These are phyloP conservation scores for Aphelocoma californica DNA, from an alignment of 2,797 vertebrate species.

Conservation along the genomic window DNA sequence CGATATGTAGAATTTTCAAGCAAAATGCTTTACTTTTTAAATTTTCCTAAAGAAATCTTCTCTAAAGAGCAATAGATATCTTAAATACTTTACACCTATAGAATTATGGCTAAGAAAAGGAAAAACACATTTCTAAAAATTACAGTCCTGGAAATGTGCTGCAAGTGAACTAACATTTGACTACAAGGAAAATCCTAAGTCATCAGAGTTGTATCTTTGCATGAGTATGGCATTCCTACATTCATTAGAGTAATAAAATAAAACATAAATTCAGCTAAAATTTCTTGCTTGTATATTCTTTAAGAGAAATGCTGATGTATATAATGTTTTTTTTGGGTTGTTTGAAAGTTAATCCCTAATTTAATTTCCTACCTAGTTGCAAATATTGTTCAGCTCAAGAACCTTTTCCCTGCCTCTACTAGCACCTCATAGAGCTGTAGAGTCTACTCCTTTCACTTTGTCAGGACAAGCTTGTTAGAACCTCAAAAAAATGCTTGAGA, in stretches of 20 bases:
- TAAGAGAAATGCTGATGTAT: neutral
- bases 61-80: neutral
- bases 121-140: neutral
- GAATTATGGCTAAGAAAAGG: neutral
- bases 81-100: neutral
- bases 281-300: neutral
- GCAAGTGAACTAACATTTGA: neutral
- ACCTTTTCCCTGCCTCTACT: neutral
- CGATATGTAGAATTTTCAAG: neutral
- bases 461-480: neutral
- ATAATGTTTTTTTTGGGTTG: neutral
- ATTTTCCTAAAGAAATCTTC: neutral
- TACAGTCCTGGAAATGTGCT: neutral
- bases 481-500: neutral
- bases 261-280: neutral
- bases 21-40: neutral
- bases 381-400: neutral
- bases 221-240: neutral
- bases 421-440: neutral
- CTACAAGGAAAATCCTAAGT: neutral
- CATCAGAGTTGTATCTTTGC: neutral
- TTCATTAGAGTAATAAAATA: neutral
- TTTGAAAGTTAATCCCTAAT: neutral
- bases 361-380: neutral
- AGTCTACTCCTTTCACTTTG: neutral